Base-by-base conservation (phyloP, 2,888 invertebrate species). In the Cephalotes varians region DNA sequence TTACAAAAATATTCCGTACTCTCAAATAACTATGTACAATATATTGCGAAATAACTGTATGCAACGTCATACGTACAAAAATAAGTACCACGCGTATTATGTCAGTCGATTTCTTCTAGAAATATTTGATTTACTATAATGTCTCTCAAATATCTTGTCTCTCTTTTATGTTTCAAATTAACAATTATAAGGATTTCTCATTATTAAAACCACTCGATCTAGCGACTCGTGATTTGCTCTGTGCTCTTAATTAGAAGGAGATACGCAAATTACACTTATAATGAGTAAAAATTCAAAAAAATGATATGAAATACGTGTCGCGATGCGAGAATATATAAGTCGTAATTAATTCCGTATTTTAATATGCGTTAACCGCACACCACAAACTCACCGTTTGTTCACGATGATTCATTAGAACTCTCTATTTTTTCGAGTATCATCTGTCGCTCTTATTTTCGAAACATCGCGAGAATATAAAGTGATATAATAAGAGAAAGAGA, bases 341-440 rank as follows among this genome's bases (percentile, higher is more conserved):
- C n/a, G 60, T 60, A 60, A 60, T 62, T 62, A 62, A 62, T 12
- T 62, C 37, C 60, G 6, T 21, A 21, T 21, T 62, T 62, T 21
- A 62, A 62, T 62, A 62, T 62, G n/a, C 4, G 34, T 58, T 7
- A n/a, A n/a, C n/a, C 34, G 31, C 6, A n/a, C 10, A 6, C 3
- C 2, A 62, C 21, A 62, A 37, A 62, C 37, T 37, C 34, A 34
- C 10, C 9, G 2, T 60, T 60, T 60, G n/a, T 58, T 34, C 60
- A 62, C 2, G 5, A 9, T 10, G 6, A 37, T 37, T 62, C 37
- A 62, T 60, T 37, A 62, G 12, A 62, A 62, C 37, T 12, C 6
- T 37, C 2, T 37, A 12, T 21, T 60, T n/a, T 37, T 34, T 60
- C 34, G 5, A 58, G 10, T 58, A 10, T 34, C 0, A 25, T 58